Evolutionary conservation across 2,888 invertebrate species (phyloP), one percentile per base, ranked within the genome.

Genomic region (Lithophane socia): DNA sequence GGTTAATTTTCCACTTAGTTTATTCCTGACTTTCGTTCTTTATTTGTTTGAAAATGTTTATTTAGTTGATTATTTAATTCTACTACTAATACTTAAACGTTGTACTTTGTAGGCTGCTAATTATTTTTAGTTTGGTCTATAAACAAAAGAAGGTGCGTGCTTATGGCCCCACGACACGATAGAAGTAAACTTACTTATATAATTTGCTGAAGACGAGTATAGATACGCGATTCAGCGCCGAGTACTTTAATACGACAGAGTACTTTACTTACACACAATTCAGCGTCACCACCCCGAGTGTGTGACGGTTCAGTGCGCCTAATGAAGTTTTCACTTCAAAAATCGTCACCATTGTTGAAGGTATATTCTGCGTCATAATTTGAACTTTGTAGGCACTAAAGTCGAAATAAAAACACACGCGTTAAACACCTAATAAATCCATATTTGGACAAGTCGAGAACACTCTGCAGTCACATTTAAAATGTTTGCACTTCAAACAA

Each of bases 401-500:
- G 24, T 37, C 24, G 8, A 54, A 67, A 84, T 61, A 67, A 81
- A 75, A 73, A 81, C 24, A 79, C 37, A 37, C 12, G 29, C 56
- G 64, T 83, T 66, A 64, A 81, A 85, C 82, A 83, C 82, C 77
- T 85, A 83, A 85, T 83, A 83, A 77, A 74, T 82, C 82, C 61
- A 69, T 82, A 85, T 85, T 82, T 74, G 85, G 44, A 63, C 56
- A 74, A 71, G 67, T 21, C 47, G 42, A 77, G 77, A 74, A 65
- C 66, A 66, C 56, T 71, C 42, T 66, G 66, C 58, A 65, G 67
- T 68, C 71, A 65, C 37, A 73, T 73, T 81, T 77, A 82, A 81
- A 81, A 78, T 87, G 84, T 90, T 88, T 89, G 87, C 87, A 89
- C 84, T 85, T 91, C 85, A 88, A 89, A 91, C 90, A 89, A 87